These are phyloP conservation scores for Epicauta chinensis DNA, from an alignment of 1,140 invertebrate genomes.

Conservation along the genomic window DNA sequence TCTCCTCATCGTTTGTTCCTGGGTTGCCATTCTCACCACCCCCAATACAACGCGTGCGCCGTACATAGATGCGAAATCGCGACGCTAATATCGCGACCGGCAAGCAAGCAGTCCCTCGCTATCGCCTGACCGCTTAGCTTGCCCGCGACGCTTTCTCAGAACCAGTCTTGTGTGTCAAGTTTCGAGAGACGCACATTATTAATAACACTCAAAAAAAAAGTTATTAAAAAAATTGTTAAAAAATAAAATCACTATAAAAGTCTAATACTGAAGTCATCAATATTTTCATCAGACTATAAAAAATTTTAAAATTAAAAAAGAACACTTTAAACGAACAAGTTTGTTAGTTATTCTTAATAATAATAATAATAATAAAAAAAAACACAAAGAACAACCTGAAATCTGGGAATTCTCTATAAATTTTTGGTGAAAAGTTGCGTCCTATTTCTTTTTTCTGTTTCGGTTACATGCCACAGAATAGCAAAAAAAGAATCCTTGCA, in stretches of 20 bases:
- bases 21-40: not conserved
- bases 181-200: constrained; percentile 37
- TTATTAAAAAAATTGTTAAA: not conserved
- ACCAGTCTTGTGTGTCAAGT: constrained; percentile 41
- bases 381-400: too few species aligned
- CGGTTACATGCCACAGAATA: constrained; percentile 4
- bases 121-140: constrained; percentile 45
- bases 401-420: too few species aligned
- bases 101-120: constrained; percentile 39
- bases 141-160: constrained; percentile 42
- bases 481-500: not conserved
- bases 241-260: constrained; percentile 2
- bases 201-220: constrained; percentile 16
- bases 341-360: too few species aligned
- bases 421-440: constrained; percentile 1
- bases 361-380: too few species aligned
- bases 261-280: too few species aligned
- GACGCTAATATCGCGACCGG: constrained; percentile 27
- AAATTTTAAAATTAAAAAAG: too few species aligned
- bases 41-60: constrained; percentile 15
- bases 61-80: constrained; percentile 22
- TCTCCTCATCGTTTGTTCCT: too few species aligned
- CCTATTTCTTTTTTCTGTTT: not conserved
- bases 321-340: too few species aligned
- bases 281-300: too few species aligned